Base-by-base conservation (phyloP, 2,797 vertebrate genomes). In the Moxostoma hubbsi region DNA sequence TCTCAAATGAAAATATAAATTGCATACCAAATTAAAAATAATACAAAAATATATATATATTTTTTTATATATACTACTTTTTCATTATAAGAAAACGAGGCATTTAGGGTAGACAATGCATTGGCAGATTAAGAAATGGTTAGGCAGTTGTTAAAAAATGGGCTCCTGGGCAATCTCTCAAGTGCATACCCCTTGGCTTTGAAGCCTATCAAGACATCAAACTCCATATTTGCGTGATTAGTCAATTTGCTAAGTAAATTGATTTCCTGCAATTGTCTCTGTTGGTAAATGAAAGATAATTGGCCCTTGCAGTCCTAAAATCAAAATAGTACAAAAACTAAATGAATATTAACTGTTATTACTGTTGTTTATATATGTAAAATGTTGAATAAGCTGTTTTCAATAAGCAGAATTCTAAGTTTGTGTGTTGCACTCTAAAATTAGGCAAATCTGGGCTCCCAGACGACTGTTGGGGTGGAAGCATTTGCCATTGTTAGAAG, bases 101-200 rank as follows among this genome's bases (percentile, higher is more conserved):
- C 83, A 64, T 87, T 87, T 80, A 64, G 81, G 73, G 54, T 54
- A 63, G 88, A 87, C 81, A 87, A 81, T 75, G 61, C 80, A 74
- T 84, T 82, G 87, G 88, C 83, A 85, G 63, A 77, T 82, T 79
- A 88, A 87, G 59, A 89, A 89, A 86, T 83, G 68, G 74, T 85
- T 74, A 88, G 85, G 73, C 55, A 87, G 81, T 80, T 84, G 36
- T 36, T 36, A 36, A 36, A 36, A 36, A 2, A 24, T 24, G 24
- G 24, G 24, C 24, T 24, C 24, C 24, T 24, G 24, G 2, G 24
- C 24, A 24, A 3, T 24, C 24, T 24, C 24, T 24, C 2, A 24
- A 1, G 24, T 24, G 24, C 24, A 24, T 2, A 24, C 24, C 24
- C 24, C 24, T 24, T 24, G 24, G 1, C 24, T 24, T 24, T 24